Evolutionary conservation across 2,888 invertebrate genomes (phyloP), one percentile per base, ranked within the genome.

Genomic region (Conomelus anceps): DNA sequence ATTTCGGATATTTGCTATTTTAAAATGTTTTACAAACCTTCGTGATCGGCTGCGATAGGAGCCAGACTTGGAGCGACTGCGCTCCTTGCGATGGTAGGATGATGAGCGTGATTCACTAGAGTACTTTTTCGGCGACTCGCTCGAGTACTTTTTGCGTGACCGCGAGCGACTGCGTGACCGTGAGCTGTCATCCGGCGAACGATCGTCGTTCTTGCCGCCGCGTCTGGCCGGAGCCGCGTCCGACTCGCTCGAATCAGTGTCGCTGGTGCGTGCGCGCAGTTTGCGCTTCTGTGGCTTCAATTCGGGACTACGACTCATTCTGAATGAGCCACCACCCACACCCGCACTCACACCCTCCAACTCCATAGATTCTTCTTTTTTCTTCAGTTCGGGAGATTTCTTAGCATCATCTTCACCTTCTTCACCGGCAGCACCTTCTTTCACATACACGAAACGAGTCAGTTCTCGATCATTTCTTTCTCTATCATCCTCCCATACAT

Each of bases 31-130:
- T n/a, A 93, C 4, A 7, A 93, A 93, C 9, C 95, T 94, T 11
- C 95, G 94, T 3, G 96, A 95, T 20, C 96, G 95, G 1, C 96
- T 95, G 0, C 96, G 95, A 92, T 96, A 96, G 91, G 96, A 95
- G 91, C 96, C 95, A 0, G 95, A 95, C 1, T 96, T 95, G 0
- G 96, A 96, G 13, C 94, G 93, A 84, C 91, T 91, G 84, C 91
- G 89, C 22, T 91, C 90, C 88, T 90, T 90, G 63, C 63, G 63
- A 85, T 90, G 91, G 26, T 91, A 91, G 13, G 90, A 90, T n/a
- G 91, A 91, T 84, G 90, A 90, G 26, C 91, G 90, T 20, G 91
- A 91, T n/a, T 90, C 90, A 84, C 91, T 91, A 84, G 89, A 89
- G 41, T 91, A 91, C 89, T 91, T 91, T 87, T 90, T 90, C 63